Evolutionary conservation across 2,888 invertebrate species (phyloP).

Genomic region (Lasioglossum zephyrum): DNA sequence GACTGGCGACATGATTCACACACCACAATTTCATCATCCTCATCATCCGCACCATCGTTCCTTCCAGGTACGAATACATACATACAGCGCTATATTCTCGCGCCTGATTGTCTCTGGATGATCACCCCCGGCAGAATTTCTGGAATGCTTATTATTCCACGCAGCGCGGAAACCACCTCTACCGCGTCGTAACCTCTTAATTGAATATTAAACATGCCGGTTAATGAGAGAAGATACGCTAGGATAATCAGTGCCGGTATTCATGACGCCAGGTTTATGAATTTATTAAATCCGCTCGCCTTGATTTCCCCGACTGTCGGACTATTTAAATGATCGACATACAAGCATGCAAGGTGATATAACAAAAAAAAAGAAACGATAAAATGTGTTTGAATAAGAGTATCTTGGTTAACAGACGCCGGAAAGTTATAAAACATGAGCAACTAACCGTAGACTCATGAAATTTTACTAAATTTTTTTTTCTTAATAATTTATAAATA

Average conservation of each 20-base stretch:
- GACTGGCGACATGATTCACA: slow-evolving; percentile 88
- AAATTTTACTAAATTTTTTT: no score
- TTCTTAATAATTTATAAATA: no score
- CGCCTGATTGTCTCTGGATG: slow-evolving; percentile 37
- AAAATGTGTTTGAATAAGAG: not conserved
- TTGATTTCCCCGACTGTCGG: not conserved
- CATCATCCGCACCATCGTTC: slow-evolving; percentile 87
- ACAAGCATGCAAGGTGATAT: not conserved
- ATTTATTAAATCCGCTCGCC: slow-evolving; percentile 4
- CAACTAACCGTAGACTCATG: not conserved
- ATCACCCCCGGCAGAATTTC: slow-evolving; percentile 4
- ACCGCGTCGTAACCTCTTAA: not conserved
- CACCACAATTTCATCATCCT: slow-evolving; percentile 87
- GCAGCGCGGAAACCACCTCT: not conserved
- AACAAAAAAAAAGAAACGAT: not conserved
- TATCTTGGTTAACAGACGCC: not conserved
- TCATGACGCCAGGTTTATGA: not conserved
- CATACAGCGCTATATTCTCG: not conserved
- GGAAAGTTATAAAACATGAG: not conserved
- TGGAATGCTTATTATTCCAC: not conserved
- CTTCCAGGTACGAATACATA: slow-evolving; percentile 87
- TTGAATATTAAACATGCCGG: slow-evolving; percentile 2
- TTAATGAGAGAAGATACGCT: not conserved
- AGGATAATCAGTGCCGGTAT: slow-evolving; percentile 57
- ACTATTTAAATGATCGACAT: not conserved